A percentile compares a stretch with the other conserved stretches of the same genome.
Evolutionary conservation across 2,888 invertebrate genomes (phyloP).

Genomic region (Gari tellinella): DNA sequence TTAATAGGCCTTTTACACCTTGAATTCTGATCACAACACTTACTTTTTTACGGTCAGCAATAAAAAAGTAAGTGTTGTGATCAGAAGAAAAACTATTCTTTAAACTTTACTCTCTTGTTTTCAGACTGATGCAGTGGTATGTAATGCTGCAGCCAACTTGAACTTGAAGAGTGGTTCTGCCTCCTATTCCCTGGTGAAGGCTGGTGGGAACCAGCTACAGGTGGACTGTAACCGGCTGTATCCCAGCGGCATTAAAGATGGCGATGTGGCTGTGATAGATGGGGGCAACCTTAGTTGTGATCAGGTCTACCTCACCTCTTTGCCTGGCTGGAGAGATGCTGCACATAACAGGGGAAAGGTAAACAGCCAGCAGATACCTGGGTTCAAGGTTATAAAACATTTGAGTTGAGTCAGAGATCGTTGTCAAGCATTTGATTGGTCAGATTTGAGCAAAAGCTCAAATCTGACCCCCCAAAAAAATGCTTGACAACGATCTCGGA

Average conservation of each 20-base stretch:
- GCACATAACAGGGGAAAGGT: constrained; percentile 56
- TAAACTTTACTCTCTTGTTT: neutral
- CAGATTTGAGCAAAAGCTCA: too few species aligned
- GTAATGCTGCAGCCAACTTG: constrained; percentile 67
- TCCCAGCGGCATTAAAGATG: constrained; percentile 64
- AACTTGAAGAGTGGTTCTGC: constrained; percentile 72
- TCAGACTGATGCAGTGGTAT: constrained; percentile 77
- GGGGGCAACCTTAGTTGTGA: constrained; percentile 68
- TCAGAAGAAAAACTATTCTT: too few species aligned
- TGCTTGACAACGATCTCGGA: too few species aligned
- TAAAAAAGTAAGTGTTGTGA: too few species aligned
- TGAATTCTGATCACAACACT: too few species aligned
- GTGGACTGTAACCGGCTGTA: constrained; percentile 61
- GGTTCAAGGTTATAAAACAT: too few species aligned
- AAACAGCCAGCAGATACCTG: neutral
- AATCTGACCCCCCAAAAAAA: too few species aligned
- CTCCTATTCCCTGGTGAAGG: constrained; percentile 67
- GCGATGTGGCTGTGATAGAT: constrained; percentile 66
- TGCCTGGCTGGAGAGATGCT: constrained; percentile 60
- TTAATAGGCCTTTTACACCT: too few species aligned
- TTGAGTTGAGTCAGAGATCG: too few species aligned
- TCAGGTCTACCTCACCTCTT: constrained; percentile 67
- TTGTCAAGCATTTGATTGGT: too few species aligned
- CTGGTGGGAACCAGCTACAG: constrained; percentile 71
- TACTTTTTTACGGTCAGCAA: too few species aligned